Percentiles rank a stretch among this genome's conserved stretches.
Evolutionary conservation across 2,113 vertebrate genomes (phyloP).

Genomic region (Tympanuchus pallidicinctus): DNA sequence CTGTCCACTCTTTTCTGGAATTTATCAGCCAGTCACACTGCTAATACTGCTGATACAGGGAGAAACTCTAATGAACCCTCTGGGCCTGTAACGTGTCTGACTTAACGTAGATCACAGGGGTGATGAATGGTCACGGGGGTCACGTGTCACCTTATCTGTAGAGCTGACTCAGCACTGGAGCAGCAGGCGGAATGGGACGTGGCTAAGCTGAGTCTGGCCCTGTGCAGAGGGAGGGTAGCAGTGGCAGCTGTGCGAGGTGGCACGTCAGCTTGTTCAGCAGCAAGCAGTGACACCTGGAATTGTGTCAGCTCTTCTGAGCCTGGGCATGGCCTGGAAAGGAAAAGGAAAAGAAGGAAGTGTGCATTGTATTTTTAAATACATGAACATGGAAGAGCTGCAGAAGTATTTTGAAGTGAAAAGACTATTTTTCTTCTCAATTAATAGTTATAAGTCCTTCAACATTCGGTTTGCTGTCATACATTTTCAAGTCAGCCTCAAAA

Average conservation of each 20-base stretch:
- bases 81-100: background rate
- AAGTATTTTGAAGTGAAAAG: background rate
- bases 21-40: background rate
- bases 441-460: background rate
- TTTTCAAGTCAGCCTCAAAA: conserved; percentile 19
- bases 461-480: background rate
- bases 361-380: background rate
- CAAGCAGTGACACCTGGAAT: background rate
- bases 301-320: background rate
- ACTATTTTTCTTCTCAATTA: background rate
- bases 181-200: background rate
- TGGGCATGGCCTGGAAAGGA: background rate
- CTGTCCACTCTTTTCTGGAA: background rate
- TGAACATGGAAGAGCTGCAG: background rate
- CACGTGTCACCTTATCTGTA: conserved; percentile 28
- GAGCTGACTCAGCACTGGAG: background rate
- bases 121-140: background rate
- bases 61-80: background rate
- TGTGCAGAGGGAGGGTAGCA: background rate
- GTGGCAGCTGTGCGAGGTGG: background rate
- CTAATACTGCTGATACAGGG: background rate
- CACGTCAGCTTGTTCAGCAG: background rate
- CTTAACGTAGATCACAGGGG: background rate
- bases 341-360: background rate
- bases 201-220: background rate